A percentile compares a stretch with the other conserved stretches of the same genome.
Evolutionary conservation across 2,888 invertebrate genomes (phyloP).

Genomic region (Epinotia demarniana): DNA sequence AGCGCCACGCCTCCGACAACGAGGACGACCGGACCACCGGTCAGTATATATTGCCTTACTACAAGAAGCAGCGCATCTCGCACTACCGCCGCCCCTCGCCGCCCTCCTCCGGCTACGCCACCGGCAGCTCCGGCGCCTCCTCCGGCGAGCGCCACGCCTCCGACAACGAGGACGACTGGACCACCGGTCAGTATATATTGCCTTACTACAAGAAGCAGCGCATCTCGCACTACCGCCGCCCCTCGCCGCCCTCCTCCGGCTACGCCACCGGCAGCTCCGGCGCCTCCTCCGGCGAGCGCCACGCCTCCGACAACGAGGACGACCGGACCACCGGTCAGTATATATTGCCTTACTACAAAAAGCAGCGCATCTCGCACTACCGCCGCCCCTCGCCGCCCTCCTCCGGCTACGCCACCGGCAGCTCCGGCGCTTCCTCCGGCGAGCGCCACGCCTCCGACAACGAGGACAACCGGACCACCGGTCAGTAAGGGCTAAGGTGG

Average conservation of each 20-base stretch:
- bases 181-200: too few relatives aligned
- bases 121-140: constrained; percentile 76
- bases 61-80: constrained; percentile 67
- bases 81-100: constrained; percentile 86
- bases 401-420: constrained; percentile 68
- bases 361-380: too few relatives aligned
- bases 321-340: constrained; percentile 64
- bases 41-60: too few relatives aligned
- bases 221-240: constrained; percentile 86
- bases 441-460: constrained; percentile 82
- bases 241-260: constrained; percentile 76
- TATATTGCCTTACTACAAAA: too few relatives aligned
- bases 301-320: constrained; percentile 82
- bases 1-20: constrained; percentile 80
- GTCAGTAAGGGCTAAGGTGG: too few relatives aligned
- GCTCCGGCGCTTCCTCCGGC: constrained; percentile 79
- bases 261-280: constrained; percentile 71
- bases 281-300: constrained; percentile 80
- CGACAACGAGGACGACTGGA: constrained; percentile 80
- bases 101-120: constrained; percentile 72
- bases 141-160: constrained; percentile 82
- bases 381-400: constrained; percentile 84
- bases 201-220: too few relatives aligned
- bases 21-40: constrained; percentile 80
- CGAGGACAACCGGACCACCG: constrained; percentile 76